Evolutionary conservation across 2,797 vertebrate genomes (phyloP).

Genomic region (Pangasius larnaudii): DNA sequence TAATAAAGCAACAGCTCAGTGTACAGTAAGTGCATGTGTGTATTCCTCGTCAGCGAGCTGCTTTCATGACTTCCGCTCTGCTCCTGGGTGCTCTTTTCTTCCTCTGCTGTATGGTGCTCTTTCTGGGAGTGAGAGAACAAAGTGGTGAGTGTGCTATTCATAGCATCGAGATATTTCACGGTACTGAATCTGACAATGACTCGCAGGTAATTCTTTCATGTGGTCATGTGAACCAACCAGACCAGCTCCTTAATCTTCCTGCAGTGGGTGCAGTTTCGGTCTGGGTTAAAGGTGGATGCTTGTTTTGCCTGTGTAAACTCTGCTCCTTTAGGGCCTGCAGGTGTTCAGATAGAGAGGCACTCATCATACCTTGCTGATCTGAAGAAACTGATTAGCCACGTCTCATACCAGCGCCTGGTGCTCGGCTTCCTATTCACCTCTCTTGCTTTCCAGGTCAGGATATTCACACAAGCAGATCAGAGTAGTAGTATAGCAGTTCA

Average conservation of each 20-base stretch:
- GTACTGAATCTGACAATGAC: background rate
- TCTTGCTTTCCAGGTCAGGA: slow-evolving; percentile 76
- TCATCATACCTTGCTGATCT: slow-evolving; percentile 65
- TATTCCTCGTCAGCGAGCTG: slow-evolving; percentile 50
- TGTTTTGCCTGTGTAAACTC: slow-evolving; percentile 5
- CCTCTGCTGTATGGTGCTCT: slow-evolving; percentile 71
- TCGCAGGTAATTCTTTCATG: slow-evolving; percentile 7
- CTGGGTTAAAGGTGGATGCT: background rate
- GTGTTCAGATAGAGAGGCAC: slow-evolving; percentile 44
- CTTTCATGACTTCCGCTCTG: slow-evolving; percentile 71
- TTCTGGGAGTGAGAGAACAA: slow-evolving; percentile 74
- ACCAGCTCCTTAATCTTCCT: slow-evolving; percentile 27
- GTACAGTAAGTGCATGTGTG: background rate
- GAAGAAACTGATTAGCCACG: slow-evolving; percentile 66
- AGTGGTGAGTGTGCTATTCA: slow-evolving; percentile 57
- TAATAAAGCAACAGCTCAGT: background rate
- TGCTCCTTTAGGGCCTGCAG: slow-evolving; percentile 54
- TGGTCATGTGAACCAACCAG: slow-evolving; percentile 13
- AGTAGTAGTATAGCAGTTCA: background rate
- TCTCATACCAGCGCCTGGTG: slow-evolving; percentile 70
- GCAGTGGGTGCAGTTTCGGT: background rate
- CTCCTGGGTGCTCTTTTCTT: slow-evolving; percentile 67
- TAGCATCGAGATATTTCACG: background rate
- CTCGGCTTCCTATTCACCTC: slow-evolving; percentile 72
- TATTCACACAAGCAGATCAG: background rate